Evolutionary conservation across 2,888 invertebrate genomes (phyloP), one percentile per base, ranked within the genome.

Genomic region (Yponomeuta cagnagella): DNA sequence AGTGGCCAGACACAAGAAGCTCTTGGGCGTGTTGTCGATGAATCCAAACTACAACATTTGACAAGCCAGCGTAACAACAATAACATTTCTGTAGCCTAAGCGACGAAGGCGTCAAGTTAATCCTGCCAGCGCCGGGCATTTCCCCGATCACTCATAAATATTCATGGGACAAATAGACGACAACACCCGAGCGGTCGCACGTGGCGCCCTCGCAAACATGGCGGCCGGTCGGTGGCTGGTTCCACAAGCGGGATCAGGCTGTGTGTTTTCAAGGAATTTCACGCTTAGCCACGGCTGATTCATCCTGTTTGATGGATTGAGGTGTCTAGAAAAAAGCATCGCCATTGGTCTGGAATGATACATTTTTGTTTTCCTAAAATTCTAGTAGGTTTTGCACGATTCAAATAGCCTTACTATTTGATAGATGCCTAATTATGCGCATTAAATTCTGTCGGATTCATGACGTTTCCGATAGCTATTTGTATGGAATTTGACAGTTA

Each of bases 231-330:
- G 52, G 15, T 15, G 52, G 15, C 52, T 65, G 65, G n/a, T 10
- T 65, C 33, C 65, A 58, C 52, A 65, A 63, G 12, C 65, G 33
- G 33, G 65, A 65, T 65, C 33, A 65, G 33, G 31, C 65, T 65
- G 12, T 65, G 65, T 64, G 31, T 65, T 65, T 65, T 65, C 65
- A 65, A 65, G 65, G 65, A 65, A 65, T 65, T 65, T 12, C 30
- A 5, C 52, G 52, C 4, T 58, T 58, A 58, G 15, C 15, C 52
- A 12, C 52, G 52, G 52, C 15, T 58, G 52, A 58, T 12, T 58
- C 52, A 58, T 58, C 52, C 52, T 15, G 4, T 15, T 12, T 12
- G 12, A 12, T 12, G 52, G 12, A 15, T 15, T 58, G 52, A 5
- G 52, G 15, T 15, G 8, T 58, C 52, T 58, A 58, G 52, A 1